Evolutionary conservation across 2,888 invertebrate genomes (phyloP).

Genomic region (Bugula neritina): DNA sequence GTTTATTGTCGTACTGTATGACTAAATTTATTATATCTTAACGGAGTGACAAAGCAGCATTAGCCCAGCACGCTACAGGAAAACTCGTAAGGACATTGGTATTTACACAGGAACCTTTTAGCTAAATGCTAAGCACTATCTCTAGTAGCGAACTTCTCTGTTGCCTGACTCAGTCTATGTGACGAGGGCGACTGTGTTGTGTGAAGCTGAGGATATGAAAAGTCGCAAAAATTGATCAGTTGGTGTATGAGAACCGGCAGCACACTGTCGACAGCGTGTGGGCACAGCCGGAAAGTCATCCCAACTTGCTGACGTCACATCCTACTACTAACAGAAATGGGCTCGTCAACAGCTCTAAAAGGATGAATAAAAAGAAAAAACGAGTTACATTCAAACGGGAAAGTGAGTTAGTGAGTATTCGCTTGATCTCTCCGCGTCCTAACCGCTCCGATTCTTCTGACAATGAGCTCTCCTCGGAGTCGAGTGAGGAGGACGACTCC

Average conservation of each 20-base stretch:
- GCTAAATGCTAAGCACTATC: no score
- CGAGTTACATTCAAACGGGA: conserved; percentile 17
- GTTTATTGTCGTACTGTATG: no score
- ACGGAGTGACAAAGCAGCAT: background rate
- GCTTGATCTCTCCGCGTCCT: background rate
- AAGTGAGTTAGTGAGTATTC: conserved; percentile 8
- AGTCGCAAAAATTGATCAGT: conserved; percentile 5
- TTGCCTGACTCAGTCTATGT: no score
- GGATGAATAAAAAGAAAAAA: background rate
- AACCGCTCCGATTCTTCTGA: conserved; percentile 17
- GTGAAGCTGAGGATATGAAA: background rate
- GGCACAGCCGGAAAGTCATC: background rate
- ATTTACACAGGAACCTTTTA: no score
- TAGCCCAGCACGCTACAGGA: background rate
- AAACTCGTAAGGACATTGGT: no score
- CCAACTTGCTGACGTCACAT: no score
- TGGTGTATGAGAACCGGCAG: conserved; percentile 23
- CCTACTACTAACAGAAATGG: background rate
- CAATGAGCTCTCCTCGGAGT: background rate
- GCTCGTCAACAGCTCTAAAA: no score
- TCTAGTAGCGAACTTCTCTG: no score
- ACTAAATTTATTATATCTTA: background rate
- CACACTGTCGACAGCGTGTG: conserved; percentile 17
- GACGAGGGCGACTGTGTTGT: no score
- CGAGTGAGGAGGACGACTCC: background rate